Base-by-base conservation (phyloP, 1,140 invertebrate species). In the Drosophila nebulosa region DNA sequence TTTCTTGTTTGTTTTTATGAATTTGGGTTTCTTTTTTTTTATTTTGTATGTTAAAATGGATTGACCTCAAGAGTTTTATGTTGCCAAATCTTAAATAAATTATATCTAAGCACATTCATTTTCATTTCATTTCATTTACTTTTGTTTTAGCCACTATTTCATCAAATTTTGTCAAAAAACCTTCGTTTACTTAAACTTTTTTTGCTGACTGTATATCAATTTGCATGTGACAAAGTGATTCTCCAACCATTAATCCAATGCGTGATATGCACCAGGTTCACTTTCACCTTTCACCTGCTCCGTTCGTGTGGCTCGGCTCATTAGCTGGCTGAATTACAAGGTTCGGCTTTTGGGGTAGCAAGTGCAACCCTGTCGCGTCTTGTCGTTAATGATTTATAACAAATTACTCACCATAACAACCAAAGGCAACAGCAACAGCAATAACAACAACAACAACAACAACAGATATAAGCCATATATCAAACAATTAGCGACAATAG, bases 401-500 rank as follows among this genome's bases (percentile, higher is more conserved):
- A 61, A 84, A 79, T 76, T 64, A 69, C 65, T 76, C 69, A 70
- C 69, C 74, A 86, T 86, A 80, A 79, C 80, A 78, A 86, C 81
- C 39, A 46, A 46, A 7, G 18, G 39, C 14, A 42, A 42, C 5
- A 42, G 39, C 39, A 46, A 42, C 16, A 42, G 16, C 39, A 42
- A 46, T 18, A 42, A 42, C 36, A 39, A 39, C 39, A 59, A 21
- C 42, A 35, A 16, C 1, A 46, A 58, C 30, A 18, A 52, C 24
- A 22, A 64, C 61, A 74, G 64, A 69, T 53, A 60, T 10, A 32
- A 69, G 16, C 64, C 53, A 88, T 79, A 83, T 76, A 79, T 83
- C 71, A 74, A 80, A 65, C 83, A 86, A 86, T 86, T 88, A 88
- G 83, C 83, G 69, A 81, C 83, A 88, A 69, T 58, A 70, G 74